These are phyloP conservation scores for Cristatella mucedo DNA, from an alignment of 2,888 invertebrate genomes.

Conservation along the genomic window DNA sequence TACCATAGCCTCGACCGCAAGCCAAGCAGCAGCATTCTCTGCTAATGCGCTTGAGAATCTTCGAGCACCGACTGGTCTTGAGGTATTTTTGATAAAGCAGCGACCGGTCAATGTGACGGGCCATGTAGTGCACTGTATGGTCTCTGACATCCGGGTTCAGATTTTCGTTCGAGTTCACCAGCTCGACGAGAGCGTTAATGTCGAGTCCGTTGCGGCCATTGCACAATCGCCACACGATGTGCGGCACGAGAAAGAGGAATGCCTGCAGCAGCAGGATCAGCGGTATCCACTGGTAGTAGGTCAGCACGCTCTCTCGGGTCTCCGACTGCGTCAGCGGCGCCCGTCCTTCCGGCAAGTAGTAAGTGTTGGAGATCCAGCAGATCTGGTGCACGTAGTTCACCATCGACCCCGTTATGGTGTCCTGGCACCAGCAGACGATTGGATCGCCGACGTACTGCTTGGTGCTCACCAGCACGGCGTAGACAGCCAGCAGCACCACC, in stretches of 20 bases:
- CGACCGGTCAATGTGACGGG: too few species aligned
- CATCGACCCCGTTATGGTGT: slow-evolving; percentile 14
- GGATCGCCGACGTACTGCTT: slow-evolving; percentile 42
- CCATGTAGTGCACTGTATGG: too few species aligned
- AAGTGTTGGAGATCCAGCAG: slow-evolving; percentile 36
- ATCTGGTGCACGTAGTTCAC: slow-evolving; percentile 24
- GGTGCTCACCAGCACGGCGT: slow-evolving; percentile 38
- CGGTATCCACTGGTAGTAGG: slow-evolving; percentile 8
- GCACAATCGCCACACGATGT: slow-evolving; percentile 32
- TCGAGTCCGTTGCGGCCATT: neutral
- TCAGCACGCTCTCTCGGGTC: slow-evolving; percentile 2
- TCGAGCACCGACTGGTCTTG: too few species aligned
- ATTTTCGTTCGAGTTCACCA: neutral
- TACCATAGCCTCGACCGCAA: slow-evolving; percentile 7
- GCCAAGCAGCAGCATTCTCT: neutral
- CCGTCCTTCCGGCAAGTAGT: slow-evolving; percentile 20
- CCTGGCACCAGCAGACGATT: slow-evolving; percentile 39
- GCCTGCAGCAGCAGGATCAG: slow-evolving; percentile 22
- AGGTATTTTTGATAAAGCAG: too few species aligned
- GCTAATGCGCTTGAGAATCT: too few species aligned
- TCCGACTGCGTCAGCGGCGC: slow-evolving; percentile 3
- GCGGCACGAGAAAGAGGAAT: slow-evolving; percentile 36
- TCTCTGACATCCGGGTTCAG: slow-evolving; percentile 5
- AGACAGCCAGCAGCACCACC: slow-evolving; percentile 31
- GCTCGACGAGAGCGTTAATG: slow-evolving; percentile 1